phyloP scores from a whole-genome alignment of 1,140 invertebrate genomes.

The Babylonia areolata region DNA sequence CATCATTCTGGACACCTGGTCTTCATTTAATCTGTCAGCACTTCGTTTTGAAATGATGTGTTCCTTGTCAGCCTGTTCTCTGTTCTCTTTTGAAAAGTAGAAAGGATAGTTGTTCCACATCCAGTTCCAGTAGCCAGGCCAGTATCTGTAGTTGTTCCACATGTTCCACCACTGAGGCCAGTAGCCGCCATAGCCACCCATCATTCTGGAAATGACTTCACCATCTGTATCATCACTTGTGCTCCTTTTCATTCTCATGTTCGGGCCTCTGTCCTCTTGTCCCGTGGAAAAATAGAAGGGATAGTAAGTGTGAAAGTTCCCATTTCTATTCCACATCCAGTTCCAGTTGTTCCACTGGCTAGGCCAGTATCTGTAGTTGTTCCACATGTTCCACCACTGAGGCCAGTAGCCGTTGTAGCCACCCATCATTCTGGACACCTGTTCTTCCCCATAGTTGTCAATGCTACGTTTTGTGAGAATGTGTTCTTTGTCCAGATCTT shows the following conservation, averaged over 20 bases:
- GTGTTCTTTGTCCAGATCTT: too few species aligned
- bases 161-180: conserved; percentile 22
- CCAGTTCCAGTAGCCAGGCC: conserved; percentile 24
- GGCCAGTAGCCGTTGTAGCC: conserved; percentile 28
- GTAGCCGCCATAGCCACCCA: conserved; percentile 17
- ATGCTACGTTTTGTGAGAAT: too few species aligned
- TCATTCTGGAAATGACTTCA: too few species aligned
- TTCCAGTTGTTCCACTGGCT: not conserved
- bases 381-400: conserved; percentile 10
- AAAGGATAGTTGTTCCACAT: not conserved
- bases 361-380: conserved; percentile 33
- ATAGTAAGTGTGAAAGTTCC: too few species aligned
- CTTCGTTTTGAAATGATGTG: too few species aligned
- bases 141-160: conserved; percentile 27
- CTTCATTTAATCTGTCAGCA: not conserved
- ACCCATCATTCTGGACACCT: conserved; percentile 21
- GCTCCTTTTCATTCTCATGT: too few species aligned
- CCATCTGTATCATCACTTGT: too few species aligned
- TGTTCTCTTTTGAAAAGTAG: too few species aligned
- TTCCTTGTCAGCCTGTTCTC: too few species aligned
- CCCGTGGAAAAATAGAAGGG: too few species aligned
- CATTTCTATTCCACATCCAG: too few species aligned
- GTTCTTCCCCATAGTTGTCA: not conserved
- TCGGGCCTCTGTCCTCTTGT: too few species aligned
- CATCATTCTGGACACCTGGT: not conserved